Evolutionary conservation across 2,888 invertebrate species (phyloP).

Genomic region (Cryptophagus acutangulus): DNA sequence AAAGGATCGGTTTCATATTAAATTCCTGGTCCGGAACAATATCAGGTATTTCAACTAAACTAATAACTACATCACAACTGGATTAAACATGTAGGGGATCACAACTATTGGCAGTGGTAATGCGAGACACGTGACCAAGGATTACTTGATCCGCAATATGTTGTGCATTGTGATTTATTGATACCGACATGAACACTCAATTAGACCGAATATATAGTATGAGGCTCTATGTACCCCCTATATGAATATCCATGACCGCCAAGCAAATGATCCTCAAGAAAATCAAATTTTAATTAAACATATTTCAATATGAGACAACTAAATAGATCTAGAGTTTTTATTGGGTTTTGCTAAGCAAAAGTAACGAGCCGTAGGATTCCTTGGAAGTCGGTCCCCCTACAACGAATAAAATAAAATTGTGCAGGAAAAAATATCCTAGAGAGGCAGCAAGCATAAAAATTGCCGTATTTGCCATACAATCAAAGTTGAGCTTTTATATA

Average conservation of each 20-base stretch:
- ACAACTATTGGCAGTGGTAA: slow-evolving; percentile 1
- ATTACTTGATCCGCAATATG: neutral
- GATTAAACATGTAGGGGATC: neutral
- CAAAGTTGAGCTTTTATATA: slow-evolving; percentile 36
- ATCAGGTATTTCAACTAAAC: too few relatives aligned
- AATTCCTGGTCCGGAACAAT: slow-evolving; percentile 3
- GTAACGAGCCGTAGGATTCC: slow-evolving; percentile 8
- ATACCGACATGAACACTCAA: slow-evolving; percentile 1
- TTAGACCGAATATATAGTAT: too few relatives aligned
- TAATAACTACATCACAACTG: neutral
- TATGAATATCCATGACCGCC: too few relatives aligned
- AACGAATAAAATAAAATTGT: slow-evolving; percentile 35
- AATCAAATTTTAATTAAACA: too few relatives aligned
- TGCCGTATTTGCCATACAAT: slow-evolving; percentile 42
- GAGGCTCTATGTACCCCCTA: too few relatives aligned
- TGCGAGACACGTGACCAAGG: slow-evolving; percentile 1
- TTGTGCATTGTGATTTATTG: neutral
- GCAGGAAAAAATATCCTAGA: slow-evolving; percentile 17
- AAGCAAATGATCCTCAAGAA: too few relatives aligned
- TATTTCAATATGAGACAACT: too few relatives aligned
- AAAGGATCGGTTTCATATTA: neutral
- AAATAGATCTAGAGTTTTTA: too few relatives aligned
- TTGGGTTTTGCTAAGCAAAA: too few relatives aligned
- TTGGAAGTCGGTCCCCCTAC: slow-evolving; percentile 33
- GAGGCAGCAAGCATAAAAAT: slow-evolving; percentile 42